Evolutionary conservation across 2,797 vertebrate species (phyloP).

Genomic region (Gouania willdenowi): DNA sequence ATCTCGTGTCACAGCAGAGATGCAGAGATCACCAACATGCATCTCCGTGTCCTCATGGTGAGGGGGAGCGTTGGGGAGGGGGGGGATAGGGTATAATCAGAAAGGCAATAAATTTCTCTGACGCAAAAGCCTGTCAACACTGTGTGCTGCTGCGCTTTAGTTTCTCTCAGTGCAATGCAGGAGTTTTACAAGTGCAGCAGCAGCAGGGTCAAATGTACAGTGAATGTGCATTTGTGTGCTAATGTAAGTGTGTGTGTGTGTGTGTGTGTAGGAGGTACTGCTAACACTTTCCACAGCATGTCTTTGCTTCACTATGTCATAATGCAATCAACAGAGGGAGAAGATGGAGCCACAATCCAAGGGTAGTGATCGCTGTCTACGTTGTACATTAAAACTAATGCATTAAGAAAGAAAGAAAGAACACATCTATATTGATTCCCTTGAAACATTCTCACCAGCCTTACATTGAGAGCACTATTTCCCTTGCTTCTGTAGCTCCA

Average conservation of each 20-base stretch:
- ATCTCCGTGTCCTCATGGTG: constrained; percentile 29
- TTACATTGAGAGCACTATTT: constrained; percentile 9
- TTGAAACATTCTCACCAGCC: constrained; percentile 5
- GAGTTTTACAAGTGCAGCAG: constrained; percentile 61
- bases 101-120: constrained; percentile 46
- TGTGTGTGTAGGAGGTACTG: constrained; percentile 5
- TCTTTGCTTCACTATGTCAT: constrained; percentile 2
- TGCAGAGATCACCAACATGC: constrained; percentile 35
- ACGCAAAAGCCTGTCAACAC: constrained; percentile 50
- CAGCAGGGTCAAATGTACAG: constrained; percentile 14
- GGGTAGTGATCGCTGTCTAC: not conserved
- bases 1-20: constrained; percentile 44
- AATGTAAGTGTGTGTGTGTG: not conserved
- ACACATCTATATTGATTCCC: constrained; percentile 42
- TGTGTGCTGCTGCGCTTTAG: constrained; percentile 28
- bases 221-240: constrained; percentile 14
- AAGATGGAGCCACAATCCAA: not conserved
- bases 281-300: constrained; percentile 6
- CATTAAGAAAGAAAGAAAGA: constrained; percentile 39
- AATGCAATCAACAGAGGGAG: constrained; percentile 3
- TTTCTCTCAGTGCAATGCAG: constrained; percentile 62
- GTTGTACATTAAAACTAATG: constrained; percentile 18
- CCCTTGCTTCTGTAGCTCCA: not conserved
- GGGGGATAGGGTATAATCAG: no score
- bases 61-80: no score